Percentiles rank a stretch among this genome's conserved stretches.
phyloP scores from a whole-genome alignment of 2,888 invertebrate species.

The Byasa hedistus region DNA sequence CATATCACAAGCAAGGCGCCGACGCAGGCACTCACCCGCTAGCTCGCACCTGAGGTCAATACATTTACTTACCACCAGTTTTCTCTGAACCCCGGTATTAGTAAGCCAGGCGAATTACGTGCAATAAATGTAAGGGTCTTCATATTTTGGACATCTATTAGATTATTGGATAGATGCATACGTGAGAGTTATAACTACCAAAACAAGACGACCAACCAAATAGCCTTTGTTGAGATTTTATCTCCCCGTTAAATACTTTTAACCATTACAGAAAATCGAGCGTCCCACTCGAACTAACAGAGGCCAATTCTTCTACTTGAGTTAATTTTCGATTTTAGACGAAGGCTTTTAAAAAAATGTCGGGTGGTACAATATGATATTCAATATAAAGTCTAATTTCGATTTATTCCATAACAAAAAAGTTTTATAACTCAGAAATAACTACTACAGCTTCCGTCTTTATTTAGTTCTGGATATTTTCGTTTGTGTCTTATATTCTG shows the following conservation, averaged over 20 bases:
- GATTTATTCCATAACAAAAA: too few relatives aligned
- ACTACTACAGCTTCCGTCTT: too few relatives aligned
- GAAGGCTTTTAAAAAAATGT: slow-evolving; percentile 45
- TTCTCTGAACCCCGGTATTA: slow-evolving; percentile 49
- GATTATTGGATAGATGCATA: slow-evolving; percentile 72
- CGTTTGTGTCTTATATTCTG: too few relatives aligned
- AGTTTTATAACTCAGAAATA: too few relatives aligned
- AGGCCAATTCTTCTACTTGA: slow-evolving; percentile 55
- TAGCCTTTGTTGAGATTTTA: slow-evolving; percentile 79
- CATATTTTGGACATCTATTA: slow-evolving; percentile 49
- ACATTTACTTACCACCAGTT: slow-evolving; percentile 67
- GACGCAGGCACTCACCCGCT: slow-evolving; percentile 55
- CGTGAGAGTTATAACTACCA: slow-evolving; percentile 68
- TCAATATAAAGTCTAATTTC: too few relatives aligned
- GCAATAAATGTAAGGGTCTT: slow-evolving; percentile 43
- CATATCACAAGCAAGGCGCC: slow-evolving; percentile 76
- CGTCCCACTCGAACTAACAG: slow-evolving; percentile 68
- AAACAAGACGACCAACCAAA: slow-evolving; percentile 78
- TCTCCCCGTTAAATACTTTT: slow-evolving; percentile 78
- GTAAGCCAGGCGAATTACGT: slow-evolving; percentile 35
- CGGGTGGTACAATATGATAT: neutral
- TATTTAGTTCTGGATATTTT: too few relatives aligned
- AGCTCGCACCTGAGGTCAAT: slow-evolving; percentile 75
- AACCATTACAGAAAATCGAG: slow-evolving; percentile 73
- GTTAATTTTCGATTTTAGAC: slow-evolving; percentile 59